Conservation (phyloP, 2,113 vertebrate species). For the Silurus meridionalis region DNA sequence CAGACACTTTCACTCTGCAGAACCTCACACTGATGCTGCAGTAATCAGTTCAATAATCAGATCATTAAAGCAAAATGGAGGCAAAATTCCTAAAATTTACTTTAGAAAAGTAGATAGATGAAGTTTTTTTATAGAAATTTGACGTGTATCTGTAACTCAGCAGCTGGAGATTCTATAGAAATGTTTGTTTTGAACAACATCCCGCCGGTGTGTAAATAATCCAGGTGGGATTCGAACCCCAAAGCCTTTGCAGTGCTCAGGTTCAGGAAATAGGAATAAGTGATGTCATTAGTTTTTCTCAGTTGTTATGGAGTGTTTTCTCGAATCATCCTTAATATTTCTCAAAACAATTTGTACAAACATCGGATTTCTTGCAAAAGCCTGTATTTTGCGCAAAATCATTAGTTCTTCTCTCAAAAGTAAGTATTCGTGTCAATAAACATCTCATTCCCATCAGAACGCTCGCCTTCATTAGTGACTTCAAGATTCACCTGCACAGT, state of each 20-base stretch:
- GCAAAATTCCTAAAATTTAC: not conserved
- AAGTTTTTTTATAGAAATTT: too few species aligned
- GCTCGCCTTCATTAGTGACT: too few species aligned
- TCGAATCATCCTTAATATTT: too few species aligned
- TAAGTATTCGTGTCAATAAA: too few species aligned
- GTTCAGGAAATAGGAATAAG: not conserved
- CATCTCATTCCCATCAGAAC: too few species aligned
- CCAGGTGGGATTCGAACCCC: not conserved
- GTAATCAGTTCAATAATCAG: not conserved
- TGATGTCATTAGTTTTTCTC: not conserved
- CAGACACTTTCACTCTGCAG: not conserved
- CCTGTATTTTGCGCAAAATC: too few species aligned
- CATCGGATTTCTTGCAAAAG: too few species aligned
- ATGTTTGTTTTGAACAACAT: not conserved
- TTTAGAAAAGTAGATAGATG: not conserved
- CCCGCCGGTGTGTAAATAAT: not conserved
- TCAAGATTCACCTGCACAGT: too few species aligned
- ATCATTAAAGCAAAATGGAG: not conserved
- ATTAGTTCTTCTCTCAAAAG: too few species aligned
- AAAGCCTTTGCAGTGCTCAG: not conserved
- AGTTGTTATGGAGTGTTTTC: too few species aligned
- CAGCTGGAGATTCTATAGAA: not conserved
- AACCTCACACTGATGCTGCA: not conserved
- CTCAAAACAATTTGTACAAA: too few species aligned
- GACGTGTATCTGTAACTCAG: not conserved